Evolutionary conservation across 2,113 vertebrate species (phyloP).

Genomic region (Myxocyprinus asiaticus): DNA sequence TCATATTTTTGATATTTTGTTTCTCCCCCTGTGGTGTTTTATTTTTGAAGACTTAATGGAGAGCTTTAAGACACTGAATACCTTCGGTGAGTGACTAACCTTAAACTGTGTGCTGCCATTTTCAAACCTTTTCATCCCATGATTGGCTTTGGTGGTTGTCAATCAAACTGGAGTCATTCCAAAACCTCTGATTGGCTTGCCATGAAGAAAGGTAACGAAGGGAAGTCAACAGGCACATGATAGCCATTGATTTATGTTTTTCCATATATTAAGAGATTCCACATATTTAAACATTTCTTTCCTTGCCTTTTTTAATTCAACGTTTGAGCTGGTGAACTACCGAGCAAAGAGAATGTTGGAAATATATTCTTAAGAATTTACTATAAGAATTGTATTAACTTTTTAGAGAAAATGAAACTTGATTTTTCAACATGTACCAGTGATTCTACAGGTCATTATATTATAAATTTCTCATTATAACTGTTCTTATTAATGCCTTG

Average conservation of each 20-base stretch:
- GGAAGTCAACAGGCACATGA: slow-evolving; percentile 66
- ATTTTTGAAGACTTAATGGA: neutral
- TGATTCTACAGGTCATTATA: slow-evolving; percentile 64
- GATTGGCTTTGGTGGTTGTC: slow-evolving; percentile 63
- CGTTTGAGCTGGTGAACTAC: slow-evolving; percentile 31
- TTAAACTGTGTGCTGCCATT: slow-evolving; percentile 67
- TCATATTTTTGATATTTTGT: slow-evolving; percentile 39
- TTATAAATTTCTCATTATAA: slow-evolving; percentile 59
- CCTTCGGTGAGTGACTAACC: slow-evolving; percentile 33
- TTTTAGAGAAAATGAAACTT: slow-evolving; percentile 62
- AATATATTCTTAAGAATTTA: slow-evolving; percentile 30
- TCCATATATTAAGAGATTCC: slow-evolving; percentile 35
- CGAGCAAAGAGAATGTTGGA: slow-evolving; percentile 5
- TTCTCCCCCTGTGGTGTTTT: slow-evolving; percentile 13
- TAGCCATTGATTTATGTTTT: slow-evolving; percentile 51
- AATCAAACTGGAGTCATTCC: slow-evolving; percentile 67
- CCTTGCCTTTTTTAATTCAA: slow-evolving; percentile 36
- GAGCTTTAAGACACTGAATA: slow-evolving; percentile 48
- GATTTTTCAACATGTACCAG: slow-evolving; percentile 59
- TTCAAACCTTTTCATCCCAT: slow-evolving; percentile 61
- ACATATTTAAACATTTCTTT: slow-evolving; percentile 47
- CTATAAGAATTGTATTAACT: slow-evolving; percentile 60
- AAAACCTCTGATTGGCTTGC: slow-evolving; percentile 66
- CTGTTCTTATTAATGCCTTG: slow-evolving; percentile 59
- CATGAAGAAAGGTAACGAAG: slow-evolving; percentile 67